Evolutionary conservation across 2,888 invertebrate species (phyloP).

Genomic region (Sepioteuthis lessoniana): DNA sequence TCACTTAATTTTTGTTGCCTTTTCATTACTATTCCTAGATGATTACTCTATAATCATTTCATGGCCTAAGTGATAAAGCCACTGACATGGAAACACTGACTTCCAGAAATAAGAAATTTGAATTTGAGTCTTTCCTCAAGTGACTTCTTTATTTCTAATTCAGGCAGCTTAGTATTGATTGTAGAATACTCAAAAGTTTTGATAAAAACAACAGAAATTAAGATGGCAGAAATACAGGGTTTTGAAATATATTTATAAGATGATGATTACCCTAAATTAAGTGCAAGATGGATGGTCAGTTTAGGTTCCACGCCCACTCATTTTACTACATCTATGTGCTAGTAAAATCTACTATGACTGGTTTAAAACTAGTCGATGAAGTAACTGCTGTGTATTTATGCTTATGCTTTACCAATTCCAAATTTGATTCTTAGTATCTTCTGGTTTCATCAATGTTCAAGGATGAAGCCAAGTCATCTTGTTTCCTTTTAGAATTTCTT

Average conservation of each 20-base stretch:
- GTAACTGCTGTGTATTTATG: not conserved
- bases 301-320: not conserved
- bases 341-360: not conserved
- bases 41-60: too few species aligned
- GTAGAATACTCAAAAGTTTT: not conserved
- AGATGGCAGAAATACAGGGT: not conserved
- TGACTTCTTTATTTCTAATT: too few species aligned
- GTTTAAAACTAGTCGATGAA: not conserved
- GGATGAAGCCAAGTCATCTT: conserved; percentile 17
- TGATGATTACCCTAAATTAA: too few species aligned
- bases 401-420: not conserved
- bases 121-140: too few species aligned
- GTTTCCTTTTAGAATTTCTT: not conserved
- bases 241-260: too few species aligned
- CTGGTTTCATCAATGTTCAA: not conserved
- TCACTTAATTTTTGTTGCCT: too few species aligned
- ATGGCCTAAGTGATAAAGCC: too few species aligned
- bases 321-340: not conserved
- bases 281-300: not conserved
- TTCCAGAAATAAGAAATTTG: too few species aligned
- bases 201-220: too few species aligned
- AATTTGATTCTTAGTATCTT: not conserved
- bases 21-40: too few species aligned
- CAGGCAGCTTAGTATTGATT: too few species aligned
- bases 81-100: too few species aligned